Evolutionary conservation across 2,797 vertebrate genomes (phyloP), one percentile per base, ranked within the genome.

Genomic region (Myiotriccus ornatus): DNA sequence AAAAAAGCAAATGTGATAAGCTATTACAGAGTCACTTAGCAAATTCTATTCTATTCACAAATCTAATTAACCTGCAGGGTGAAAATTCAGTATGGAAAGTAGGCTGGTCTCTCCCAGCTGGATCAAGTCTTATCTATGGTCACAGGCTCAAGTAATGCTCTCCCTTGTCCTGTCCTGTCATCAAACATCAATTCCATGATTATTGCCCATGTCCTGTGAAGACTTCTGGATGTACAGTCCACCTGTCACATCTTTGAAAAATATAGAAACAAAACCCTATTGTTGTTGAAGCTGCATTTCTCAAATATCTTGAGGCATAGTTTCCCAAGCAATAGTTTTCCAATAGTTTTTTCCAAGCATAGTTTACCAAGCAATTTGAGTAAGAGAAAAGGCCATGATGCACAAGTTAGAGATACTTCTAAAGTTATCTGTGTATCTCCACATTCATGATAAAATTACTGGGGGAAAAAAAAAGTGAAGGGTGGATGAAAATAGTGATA

Each of bases 221-320:
- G 62, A 32, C 7, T 81, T 64, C 62, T 50, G 39, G 24, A 37
- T 50, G 37, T 34, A 14, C 12, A 30, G 25, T 60, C 53, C 53
- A 43, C 3, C 27, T 75, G 57, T 23, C n/a, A 24, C 14, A 12
- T 39, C 57, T 69, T 39, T 82, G 74, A 82, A 69, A 90, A 65
- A 30, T 2, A 34, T 0, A 34, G 46, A 21, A 67, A 23, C 30
- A 7, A 63, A 41, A 0, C 20, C 34, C 5, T 2, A 5, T 44
- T 30, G 32, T 47, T 73, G 41, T 14, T 32, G 41, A 56, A 23
- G 23, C 17, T 75, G 20, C 62, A 5, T 64, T 81, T 78, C 73
- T 64, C 49, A 74, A 34, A 21, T 39, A n/a, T 6, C 27, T 80
- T 46, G 32, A 0, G 0, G 50, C 14, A 14, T 2, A n/a, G 1